Evolutionary conservation across 2,888 invertebrate species (phyloP), one percentile per base, ranked within the genome.

Genomic region (Amblyteles armatorius): DNA sequence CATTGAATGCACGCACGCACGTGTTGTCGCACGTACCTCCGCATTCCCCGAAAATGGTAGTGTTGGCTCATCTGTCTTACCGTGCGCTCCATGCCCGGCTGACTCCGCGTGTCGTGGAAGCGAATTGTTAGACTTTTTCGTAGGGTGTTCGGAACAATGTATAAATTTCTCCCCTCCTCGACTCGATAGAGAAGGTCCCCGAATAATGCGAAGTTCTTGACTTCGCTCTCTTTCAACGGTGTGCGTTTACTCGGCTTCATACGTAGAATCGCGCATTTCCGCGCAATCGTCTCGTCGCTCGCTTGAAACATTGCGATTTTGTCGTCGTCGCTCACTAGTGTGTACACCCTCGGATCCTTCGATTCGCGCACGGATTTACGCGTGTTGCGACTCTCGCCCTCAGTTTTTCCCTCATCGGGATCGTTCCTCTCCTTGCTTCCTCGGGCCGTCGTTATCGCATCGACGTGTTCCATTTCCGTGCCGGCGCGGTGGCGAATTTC

Each of bases 1-100:
- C 90, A 91, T 16, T 90, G 84, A 0, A 90, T 26, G 71, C 90
- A 91, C 7, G 78, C 65, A 0, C 50, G 7, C n/a, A 91, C 86
- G 77, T 88, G 88, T 7, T 67, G 22, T 44, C 81, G 69, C 0
- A 89, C 71, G 73, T 90, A 90, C 7, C 86, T 71, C 19, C 71
- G 44, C 79, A 89, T 79, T 1, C 84, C 69, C 0, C 87, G 83
- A 60, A 91, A 90, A 65, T 87, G 89, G 77, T 90, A 91, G 33
- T 74, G 69, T 4, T 83, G 16, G 0, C 57, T 22, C 33, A 90
- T 76, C 52, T 65, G 40, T 9, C 40, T 55, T 3, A 86, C 6
- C 16, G 87, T 88, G 65, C 85, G 65, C 1, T 89, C 88, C 0
- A 87, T 33, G 11, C 88, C 88, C 7, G 82, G 79, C 74, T 90